Base-by-base conservation (phyloP, 1,140 invertebrate species). In the Cherax destructor region DNA sequence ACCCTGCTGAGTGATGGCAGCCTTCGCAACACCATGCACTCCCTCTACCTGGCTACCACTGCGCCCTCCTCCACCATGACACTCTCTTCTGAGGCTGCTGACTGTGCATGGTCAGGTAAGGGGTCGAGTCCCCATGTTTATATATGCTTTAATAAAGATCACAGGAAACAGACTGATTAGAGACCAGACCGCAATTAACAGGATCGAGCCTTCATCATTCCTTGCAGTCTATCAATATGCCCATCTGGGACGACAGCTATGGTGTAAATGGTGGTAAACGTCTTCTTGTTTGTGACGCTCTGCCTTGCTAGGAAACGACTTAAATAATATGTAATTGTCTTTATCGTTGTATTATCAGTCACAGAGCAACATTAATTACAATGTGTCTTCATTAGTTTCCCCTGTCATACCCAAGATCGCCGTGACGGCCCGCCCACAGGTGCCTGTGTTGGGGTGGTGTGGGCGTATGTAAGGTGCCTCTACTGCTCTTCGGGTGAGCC, bases 401-500 rank as follows among this genome's bases (percentile, higher is more conserved):
- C 4, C 16, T 83, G 9, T 3, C 50, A n/a, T 6, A 4, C 49
- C 52, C 21, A 7, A 30, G 24, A 6, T 30, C 52, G 5, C 16
- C 13, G 3, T 18, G 13, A 3, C 52, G 1, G 52, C 13, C 49
- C 18, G 10, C n/a, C 52, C 18, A 41, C 52, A 83, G 80, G 50
- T 9, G 52, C 5, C 52, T 83, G 80, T 83, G 80, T 61, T 5
- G 24, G 52, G 16, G n/a, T 10, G 4, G 52, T 83, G 80, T 83
- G 69, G 69, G 69, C 5, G 69, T 74, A 74, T n/a, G 24, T 56
- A 16, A 16, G 80, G 18, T 83, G 80, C 56, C 49, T 83, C 49
- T 83, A 83, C 56, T 83, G 80, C 80, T 83, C 80, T 24, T 21
- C 16, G 9, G 80, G 80, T n/a, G 13, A 7, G 24, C 80, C 80